These are phyloP conservation scores for Hippopotamus amphibius DNA, from an alignment of 2,113 vertebrate species.

Conservation along the genomic window DNA sequence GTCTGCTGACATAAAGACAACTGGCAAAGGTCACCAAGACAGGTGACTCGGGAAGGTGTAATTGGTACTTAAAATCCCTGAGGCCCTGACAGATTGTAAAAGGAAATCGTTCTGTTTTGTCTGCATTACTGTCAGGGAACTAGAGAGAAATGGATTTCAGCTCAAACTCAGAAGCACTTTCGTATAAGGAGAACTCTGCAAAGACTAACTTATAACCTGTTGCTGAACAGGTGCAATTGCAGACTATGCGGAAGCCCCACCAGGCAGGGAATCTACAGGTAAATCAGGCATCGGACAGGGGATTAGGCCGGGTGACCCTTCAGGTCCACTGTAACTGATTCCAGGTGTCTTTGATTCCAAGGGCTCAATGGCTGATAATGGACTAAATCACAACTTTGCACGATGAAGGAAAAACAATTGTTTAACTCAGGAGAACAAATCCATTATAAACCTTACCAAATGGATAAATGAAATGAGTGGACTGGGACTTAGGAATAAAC, in stretches of 20 bases:
- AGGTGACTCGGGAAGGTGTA: too few species aligned
- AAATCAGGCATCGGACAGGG: background rate
- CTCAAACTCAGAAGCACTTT: background rate
- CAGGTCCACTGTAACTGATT: background rate
- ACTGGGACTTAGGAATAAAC: background rate
- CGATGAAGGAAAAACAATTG: background rate
- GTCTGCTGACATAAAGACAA: background rate
- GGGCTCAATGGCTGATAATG: background rate
- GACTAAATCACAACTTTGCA: slow-evolving; percentile 38
- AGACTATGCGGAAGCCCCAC: background rate
- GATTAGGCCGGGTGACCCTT: background rate
- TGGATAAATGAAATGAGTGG: background rate
- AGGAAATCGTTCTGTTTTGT: background rate
- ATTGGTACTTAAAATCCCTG: background rate
- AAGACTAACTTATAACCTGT: background rate
- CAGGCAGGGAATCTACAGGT: background rate
- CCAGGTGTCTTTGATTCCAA: slow-evolving; percentile 56
- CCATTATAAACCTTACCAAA: slow-evolving; percentile 57
- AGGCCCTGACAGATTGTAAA: background rate
- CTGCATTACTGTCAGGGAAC: background rate
- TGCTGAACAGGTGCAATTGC: background rate
- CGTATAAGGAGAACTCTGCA: background rate
- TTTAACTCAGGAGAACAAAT: slow-evolving; percentile 62
- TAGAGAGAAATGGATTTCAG: slow-evolving; percentile 11
- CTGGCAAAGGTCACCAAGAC: background rate